Evolutionary conservation across 1,140 invertebrate species (phyloP).

Genomic region (Ephestia elutella): DNA sequence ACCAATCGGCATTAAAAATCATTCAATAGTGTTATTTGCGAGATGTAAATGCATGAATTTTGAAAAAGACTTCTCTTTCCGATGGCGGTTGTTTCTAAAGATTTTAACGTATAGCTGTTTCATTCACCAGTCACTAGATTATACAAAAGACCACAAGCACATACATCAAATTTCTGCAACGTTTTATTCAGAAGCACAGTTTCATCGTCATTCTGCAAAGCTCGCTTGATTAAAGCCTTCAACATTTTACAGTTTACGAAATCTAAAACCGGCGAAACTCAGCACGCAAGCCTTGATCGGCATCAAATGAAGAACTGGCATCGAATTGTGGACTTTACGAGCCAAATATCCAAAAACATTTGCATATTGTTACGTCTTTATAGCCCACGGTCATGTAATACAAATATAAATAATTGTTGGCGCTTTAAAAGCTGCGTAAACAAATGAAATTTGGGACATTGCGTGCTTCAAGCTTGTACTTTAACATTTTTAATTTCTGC

Average conservation of each 20-base stretch:
- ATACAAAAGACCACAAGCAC: not conserved
- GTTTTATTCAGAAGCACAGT: constrained; percentile 43
- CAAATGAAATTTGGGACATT: constrained; percentile 52
- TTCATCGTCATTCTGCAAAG: constrained; percentile 50
- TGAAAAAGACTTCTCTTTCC: too few species aligned
- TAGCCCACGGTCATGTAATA: constrained; percentile 60
- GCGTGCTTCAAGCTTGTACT: constrained; percentile 42
- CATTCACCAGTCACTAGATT: too few species aligned
- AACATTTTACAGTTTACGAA: constrained; percentile 45
- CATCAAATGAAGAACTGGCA: constrained; percentile 46
- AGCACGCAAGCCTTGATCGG: constrained; percentile 38
- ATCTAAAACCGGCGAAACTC: constrained; percentile 9
- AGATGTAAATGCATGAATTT: too few species aligned
- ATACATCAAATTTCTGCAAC: constrained; percentile 45
- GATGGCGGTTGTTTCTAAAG: too few species aligned
- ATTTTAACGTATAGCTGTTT: too few species aligned
- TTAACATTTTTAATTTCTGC: constrained; percentile 30
- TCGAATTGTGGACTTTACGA: constrained; percentile 47
- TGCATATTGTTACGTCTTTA: constrained; percentile 61
- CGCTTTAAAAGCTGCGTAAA: constrained; percentile 61
- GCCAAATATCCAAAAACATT: constrained; percentile 49
- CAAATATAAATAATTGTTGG: constrained; percentile 52
- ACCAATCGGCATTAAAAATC: too few species aligned
- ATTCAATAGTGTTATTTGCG: too few species aligned
- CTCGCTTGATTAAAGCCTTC: constrained; percentile 59